These are phyloP conservation scores for Actenoides hombroni DNA, from an alignment of 2,113 vertebrate genomes.

Conservation along the genomic window DNA sequence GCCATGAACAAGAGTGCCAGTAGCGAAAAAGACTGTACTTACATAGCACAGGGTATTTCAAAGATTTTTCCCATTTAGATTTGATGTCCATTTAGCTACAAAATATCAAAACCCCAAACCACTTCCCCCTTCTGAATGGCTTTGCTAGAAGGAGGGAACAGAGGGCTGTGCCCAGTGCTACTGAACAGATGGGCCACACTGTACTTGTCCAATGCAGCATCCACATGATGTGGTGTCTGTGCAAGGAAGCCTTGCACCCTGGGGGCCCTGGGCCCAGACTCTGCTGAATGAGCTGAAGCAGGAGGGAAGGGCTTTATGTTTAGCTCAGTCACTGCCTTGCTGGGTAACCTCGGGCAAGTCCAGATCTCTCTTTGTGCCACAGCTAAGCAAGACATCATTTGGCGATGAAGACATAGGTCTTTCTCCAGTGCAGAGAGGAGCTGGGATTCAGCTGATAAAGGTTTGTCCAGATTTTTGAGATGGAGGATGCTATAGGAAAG, in stretches of 20 bases:
- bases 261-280: fast-evolving
- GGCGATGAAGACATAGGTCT: not conserved
- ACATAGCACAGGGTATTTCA: not conserved
- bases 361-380: not conserved
- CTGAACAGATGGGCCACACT: fast-evolving
- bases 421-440: not conserved
- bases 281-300: not conserved
- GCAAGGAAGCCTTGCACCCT: fast-evolving
- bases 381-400: not conserved
- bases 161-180: not conserved
- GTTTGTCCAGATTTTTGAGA: not conserved
- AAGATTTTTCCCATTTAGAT: not conserved
- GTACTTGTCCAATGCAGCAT: too few relatives aligned
- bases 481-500: not conserved
- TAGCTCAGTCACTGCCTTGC: not conserved
- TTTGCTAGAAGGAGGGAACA: not conserved
- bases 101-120: not conserved
- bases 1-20: not conserved
- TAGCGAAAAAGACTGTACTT: not conserved
- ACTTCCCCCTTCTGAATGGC: not conserved
- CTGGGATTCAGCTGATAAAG: not conserved
- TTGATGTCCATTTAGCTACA: not conserved
- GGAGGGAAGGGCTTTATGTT: not conserved
- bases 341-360: not conserved
- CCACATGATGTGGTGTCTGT: not conserved